Conservation (phyloP, 2,888 invertebrate species). For the Drosophila paracracens region DNA sequence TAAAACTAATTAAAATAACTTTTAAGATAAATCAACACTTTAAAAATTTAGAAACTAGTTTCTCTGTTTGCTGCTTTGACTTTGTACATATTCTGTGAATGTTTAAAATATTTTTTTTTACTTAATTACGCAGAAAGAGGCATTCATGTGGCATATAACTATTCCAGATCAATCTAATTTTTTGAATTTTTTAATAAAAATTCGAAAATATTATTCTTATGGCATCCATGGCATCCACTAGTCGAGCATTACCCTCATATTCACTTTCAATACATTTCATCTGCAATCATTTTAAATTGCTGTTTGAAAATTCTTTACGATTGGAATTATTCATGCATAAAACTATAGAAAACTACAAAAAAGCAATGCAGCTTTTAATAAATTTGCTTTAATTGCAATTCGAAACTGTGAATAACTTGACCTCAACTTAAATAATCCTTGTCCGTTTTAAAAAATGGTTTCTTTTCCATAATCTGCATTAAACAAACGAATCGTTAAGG, state of each 20-base stretch:
- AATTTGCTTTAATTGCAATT: not conserved
- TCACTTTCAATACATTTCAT: not conserved
- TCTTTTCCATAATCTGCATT: not conserved
- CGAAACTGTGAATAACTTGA: not conserved
- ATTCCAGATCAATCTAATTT: not conserved
- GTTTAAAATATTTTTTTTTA: not conserved
- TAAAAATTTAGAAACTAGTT: not conserved
- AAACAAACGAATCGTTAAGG: not conserved
- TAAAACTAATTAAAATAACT: slow-evolving; percentile 16
- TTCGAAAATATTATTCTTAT: not conserved
- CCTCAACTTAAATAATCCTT: not conserved
- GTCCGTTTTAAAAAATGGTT: not conserved
- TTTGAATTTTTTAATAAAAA: not conserved
- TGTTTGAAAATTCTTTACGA: not conserved
- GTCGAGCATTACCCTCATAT: not conserved
- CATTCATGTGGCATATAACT: not conserved
- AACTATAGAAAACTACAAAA: not conserved
- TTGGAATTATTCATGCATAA: slow-evolving; percentile 3
- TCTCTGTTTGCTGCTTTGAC: no score
- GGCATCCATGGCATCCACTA: not conserved
- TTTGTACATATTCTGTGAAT: not conserved
- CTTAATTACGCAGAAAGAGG: not conserved
- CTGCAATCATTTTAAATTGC: not conserved
- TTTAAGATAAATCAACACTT: not conserved
- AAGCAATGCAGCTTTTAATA: not conserved